Base-by-base conservation (phyloP, 2,797 vertebrate species). In the Alca torda region DNA sequence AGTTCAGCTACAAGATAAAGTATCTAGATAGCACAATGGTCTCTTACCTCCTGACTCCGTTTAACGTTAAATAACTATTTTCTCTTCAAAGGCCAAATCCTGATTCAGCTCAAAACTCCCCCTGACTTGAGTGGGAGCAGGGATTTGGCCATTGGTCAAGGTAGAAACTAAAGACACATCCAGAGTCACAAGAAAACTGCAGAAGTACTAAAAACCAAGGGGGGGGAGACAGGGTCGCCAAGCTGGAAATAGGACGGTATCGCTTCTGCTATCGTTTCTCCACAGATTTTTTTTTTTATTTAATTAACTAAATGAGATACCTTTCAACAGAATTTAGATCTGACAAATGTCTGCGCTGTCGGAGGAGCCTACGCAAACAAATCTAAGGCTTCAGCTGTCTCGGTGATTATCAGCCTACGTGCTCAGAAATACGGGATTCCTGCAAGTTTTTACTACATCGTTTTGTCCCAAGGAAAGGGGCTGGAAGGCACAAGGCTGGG, bases 341-440 rank as follows among this genome's bases (percentile, higher is more conserved):
- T 72, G 92, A 91, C 94, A 93, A 89, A 90, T 73, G 94, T 26
- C 89, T 92, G 64, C n/a, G 87, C 68, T 76, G 73, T 15, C 0
- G 1, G 50, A 90, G 87, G 45, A 91, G 65, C 87, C 76, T 79
- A 89, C 7, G 8, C 65, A 81, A 93, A 95, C 79, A 84, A 72
- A 91, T 59, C 65, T 39, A 86, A 86, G 85, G 80, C 93, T 95
- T 96, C 95, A 96, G 96, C 93, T 95, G 94, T 95, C 91, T 79
- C 0, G 0, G 85, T 75, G 91, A 88, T 95, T 90, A 90, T 48
- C 89, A 94, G 96, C 69, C 93, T 84, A 78, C 14, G 2, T 93
- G 76, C 73, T 94, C 85, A 78, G 70, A 91, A 97, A 87, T 61
- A 86, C 1, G 5, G 39, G 43, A 90, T 95, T 94, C 94, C 89